Evolutionary conservation across 2,888 invertebrate genomes (phyloP), one percentile per base, ranked within the genome.

Genomic region (Altica lythri): DNA sequence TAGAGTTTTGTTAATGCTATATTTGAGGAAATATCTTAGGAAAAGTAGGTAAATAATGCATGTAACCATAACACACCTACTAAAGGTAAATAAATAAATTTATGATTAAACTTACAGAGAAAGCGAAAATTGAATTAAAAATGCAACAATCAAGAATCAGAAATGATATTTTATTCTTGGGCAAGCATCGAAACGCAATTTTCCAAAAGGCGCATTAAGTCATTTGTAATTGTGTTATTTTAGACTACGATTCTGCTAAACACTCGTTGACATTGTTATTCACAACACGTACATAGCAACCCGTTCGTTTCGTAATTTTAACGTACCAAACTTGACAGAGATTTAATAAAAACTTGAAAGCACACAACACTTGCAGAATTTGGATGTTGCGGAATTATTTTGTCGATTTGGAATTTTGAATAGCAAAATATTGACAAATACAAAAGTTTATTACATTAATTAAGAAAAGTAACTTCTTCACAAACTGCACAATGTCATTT

Each of bases 161-260:
- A 12, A 38, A 19, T 19, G 9, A 17, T 6, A 38, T 18, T 38
- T 17, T 22, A 38, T 38, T 4, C 17, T n/a, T n/a, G n/a, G n/a
- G n/a, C n/a, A n/a, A n/a, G n/a, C 38, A 19, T 30, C 29, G 10
- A 14, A 29, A 49, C 56, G 60, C 57, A 58, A 62, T 64, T 59
- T n/a, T 59, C 57, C 52, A 61, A 53, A 56, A 61, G 60, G 55
- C 59, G 55, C 57, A 61, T 61, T 57, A 57, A 60, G 58, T 55
- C 44, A 52, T 57, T 57, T 54, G 61, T 61, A 62, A 64, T 61
- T 62, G 54, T 57, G 53, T 61, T 62, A 62, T 60, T 63, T 62
- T 53, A 55, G 53, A 53, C 37, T 50, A 54, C 55, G 46, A 56
- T 64, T 53, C 58, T 46, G 53, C 61, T 61, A 55, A 62, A 59